phyloP scores from a whole-genome alignment of 2,797 vertebrate species.

The Enteromius mattozi region DNA sequence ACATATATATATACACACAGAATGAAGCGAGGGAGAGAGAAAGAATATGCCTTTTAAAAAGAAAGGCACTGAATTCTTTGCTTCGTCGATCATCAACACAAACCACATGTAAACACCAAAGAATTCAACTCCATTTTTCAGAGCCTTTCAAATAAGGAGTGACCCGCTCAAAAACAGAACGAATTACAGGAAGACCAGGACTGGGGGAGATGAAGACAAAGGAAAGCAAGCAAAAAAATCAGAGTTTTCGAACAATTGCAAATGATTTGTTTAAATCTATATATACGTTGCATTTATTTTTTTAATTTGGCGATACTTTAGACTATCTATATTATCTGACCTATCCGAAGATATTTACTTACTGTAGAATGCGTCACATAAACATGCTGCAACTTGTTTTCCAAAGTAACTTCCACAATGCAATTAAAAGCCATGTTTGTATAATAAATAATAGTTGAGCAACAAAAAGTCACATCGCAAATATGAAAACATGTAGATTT shows the following conservation, averaged over 20 bases:
- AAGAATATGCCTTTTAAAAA: constrained; percentile 25
- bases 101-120: constrained; percentile 40
- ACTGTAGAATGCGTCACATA: not conserved
- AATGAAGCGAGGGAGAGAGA: constrained; percentile 10
- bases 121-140: constrained; percentile 5
- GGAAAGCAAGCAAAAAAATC: constrained; percentile 15
- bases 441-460: not conserved
- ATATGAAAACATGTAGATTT: not conserved
- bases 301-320: not conserved
- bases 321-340: not conserved
- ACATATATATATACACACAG: not conserved
- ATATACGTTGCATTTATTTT: not conserved
- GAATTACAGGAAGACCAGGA: not conserved
- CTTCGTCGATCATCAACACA: constrained; percentile 43
- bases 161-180: not conserved
- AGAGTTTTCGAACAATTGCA: not conserved
- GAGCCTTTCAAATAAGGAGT: constrained; percentile 1
- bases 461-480: not conserved
- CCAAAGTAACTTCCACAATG: not conserved
- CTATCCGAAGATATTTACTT: not conserved
- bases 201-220: constrained; percentile 48
- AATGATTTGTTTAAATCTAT: not conserved
- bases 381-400: not conserved
- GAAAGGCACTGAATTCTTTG: constrained; percentile 37
- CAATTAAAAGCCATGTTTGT: not conserved